Evolutionary conservation across 2,888 invertebrate genomes (phyloP).

Genomic region (Leptarthrus brevirostris): DNA sequence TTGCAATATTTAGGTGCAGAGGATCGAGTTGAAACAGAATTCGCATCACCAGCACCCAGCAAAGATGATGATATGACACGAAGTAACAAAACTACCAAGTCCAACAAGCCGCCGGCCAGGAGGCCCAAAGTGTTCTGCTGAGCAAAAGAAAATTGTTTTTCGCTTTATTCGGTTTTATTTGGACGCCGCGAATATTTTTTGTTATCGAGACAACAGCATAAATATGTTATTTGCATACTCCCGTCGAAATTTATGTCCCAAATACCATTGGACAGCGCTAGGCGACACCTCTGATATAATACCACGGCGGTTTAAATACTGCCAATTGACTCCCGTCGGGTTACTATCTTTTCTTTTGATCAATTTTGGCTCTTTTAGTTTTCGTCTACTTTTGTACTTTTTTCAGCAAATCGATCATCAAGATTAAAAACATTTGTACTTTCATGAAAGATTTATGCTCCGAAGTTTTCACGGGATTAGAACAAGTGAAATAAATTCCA

Average conservation of each 20-base stretch:
- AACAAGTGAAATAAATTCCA: no score
- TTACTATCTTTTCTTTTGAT: slow-evolving; percentile 19
- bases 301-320: slow-evolving; percentile 32
- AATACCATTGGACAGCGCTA: slow-evolving; percentile 38
- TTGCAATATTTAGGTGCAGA: slow-evolving; percentile 36
- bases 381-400: background rate
- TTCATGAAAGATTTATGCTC: background rate
- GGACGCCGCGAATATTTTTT: slow-evolving; percentile 24
- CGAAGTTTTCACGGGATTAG: no score
- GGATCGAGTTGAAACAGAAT: background rate
- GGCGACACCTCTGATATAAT: slow-evolving; percentile 39
- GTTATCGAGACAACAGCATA: slow-evolving; percentile 44
- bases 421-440: slow-evolving; percentile 15
- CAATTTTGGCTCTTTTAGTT: slow-evolving; percentile 19
- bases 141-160: slow-evolving; percentile 17
- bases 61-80: slow-evolving; percentile 48
- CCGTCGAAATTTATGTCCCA: slow-evolving; percentile 43
- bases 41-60: slow-evolving; percentile 29
- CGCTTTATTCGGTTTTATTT: slow-evolving; percentile 21
- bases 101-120: background rate
- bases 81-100: slow-evolving; percentile 14
- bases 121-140: background rate
- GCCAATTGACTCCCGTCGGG: slow-evolving; percentile 49
- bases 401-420: slow-evolving; percentile 29
- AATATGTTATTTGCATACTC: slow-evolving; percentile 50